phyloP scores from a whole-genome alignment of 2,888 invertebrate genomes.

The Erebia aethiops region DNA sequence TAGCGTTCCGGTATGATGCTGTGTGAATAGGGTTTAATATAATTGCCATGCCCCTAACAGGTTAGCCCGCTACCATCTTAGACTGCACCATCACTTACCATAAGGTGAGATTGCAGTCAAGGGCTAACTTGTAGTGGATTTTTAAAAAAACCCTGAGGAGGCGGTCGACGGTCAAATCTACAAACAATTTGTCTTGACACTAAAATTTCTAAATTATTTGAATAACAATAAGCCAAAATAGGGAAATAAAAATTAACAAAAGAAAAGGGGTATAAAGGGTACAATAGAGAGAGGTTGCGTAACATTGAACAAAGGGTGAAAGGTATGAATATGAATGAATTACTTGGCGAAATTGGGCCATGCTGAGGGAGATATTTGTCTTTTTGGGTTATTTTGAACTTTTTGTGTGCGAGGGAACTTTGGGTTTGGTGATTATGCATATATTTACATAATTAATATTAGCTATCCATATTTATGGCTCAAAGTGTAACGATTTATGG shows the following conservation, averaged over 20 bases:
- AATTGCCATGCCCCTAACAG: too few species aligned
- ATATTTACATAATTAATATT: constrained; percentile 20
- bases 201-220: constrained; percentile 39
- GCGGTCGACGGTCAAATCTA: background rate
- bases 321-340: constrained; percentile 79
- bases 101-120: too few species aligned
- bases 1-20: too few species aligned
- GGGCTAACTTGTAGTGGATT: too few species aligned
- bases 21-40: too few species aligned
- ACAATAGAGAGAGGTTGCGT: constrained; percentile 58
- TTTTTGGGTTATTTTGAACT: constrained; percentile 40
- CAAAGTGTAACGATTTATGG: background rate
- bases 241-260: constrained; percentile 64
- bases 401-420: constrained; percentile 13
- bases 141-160: background rate
- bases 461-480: background rate
- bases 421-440: constrained; percentile 11
- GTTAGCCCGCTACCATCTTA: too few species aligned
- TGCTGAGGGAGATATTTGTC: constrained; percentile 47
- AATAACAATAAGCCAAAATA: constrained; percentile 46
- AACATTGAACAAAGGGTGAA: constrained; percentile 72
- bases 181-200: constrained; percentile 31
- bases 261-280: constrained; percentile 55
- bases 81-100: too few species aligned
- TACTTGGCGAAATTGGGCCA: constrained; percentile 71